These are phyloP conservation scores for Dryas iulia DNA, from an alignment of 1,140 invertebrate species.

Conservation along the genomic window DNA sequence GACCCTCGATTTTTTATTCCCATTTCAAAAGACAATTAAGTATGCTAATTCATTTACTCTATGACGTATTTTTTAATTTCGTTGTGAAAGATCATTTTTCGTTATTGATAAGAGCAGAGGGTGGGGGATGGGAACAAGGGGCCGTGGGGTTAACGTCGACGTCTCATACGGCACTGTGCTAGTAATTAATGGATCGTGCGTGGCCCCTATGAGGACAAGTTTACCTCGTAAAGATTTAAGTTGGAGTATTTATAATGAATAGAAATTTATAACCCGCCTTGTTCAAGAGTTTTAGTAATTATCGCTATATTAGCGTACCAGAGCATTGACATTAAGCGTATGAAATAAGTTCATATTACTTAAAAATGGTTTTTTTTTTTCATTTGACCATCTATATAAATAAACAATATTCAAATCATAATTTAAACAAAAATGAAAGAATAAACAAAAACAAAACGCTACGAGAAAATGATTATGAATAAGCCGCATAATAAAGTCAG, in stretches of 20 bases:
- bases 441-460: not conserved
- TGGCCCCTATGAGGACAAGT: constrained; percentile 45
- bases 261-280: not conserved
- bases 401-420: not conserved
- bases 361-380: not conserved
- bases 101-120: constrained; percentile 40
- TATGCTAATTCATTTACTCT: constrained; percentile 73
- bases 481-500: constrained; percentile 8
- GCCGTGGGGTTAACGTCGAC: constrained; percentile 25
- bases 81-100: constrained; percentile 54
- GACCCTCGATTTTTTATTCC: constrained; percentile 61
- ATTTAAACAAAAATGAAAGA: not conserved
- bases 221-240: constrained; percentile 26
- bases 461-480: not conserved
- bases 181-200: constrained; percentile 60
- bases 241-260: not conserved
- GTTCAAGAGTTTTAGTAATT: not conserved
- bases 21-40: constrained; percentile 69
- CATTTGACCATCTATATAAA: not conserved
- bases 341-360: not conserved
- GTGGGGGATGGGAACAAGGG: constrained; percentile 8
- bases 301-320: not conserved
- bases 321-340: not conserved
- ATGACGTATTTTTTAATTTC: constrained; percentile 59
- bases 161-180: constrained; percentile 36